phyloP scores from a whole-genome alignment of 2,797 vertebrate species.

The Iguana delicatissima region DNA sequence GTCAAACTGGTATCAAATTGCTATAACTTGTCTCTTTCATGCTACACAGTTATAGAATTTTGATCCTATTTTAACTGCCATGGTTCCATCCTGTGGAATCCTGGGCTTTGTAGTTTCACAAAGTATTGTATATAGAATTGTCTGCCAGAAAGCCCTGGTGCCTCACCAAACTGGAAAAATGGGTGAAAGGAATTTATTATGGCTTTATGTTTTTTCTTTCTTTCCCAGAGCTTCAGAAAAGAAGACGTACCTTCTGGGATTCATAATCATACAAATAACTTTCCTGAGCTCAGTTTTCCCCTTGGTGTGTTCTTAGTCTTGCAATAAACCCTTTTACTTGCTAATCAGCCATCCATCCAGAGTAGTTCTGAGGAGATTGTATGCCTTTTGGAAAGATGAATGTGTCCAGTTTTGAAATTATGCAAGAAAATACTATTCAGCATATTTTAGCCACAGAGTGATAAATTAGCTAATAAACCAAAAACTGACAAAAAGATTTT shows the following conservation, averaged over 20 bases:
- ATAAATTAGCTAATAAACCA: constrained; percentile 61
- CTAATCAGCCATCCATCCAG: constrained; percentile 45
- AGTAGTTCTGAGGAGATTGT: constrained; percentile 51
- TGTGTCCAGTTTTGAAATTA: constrained; percentile 34
- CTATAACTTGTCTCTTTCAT: too few relatives aligned
- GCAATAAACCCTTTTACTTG: constrained; percentile 40
- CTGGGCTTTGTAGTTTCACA: too few relatives aligned
- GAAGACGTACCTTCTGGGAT: too few relatives aligned
- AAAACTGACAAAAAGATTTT: not conserved
- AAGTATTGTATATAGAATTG: too few relatives aligned
- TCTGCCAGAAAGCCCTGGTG: too few relatives aligned
- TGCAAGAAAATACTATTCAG: constrained; percentile 58
- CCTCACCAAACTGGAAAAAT: not conserved
- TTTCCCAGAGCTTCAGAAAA: constrained; percentile 12
- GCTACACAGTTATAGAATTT: too few relatives aligned
- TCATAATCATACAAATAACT: too few relatives aligned
- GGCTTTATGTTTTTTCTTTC: constrained; percentile 52
- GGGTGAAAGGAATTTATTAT: constrained; percentile 15
- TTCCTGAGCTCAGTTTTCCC: not conserved
- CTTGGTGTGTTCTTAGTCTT: constrained; percentile 48
- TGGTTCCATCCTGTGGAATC: too few relatives aligned
- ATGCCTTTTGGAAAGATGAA: constrained; percentile 55
- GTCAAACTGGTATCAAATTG: too few relatives aligned
- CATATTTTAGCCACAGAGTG: constrained; percentile 51
- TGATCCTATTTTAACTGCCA: too few relatives aligned